These are phyloP conservation scores for Lamellibrachia columna DNA, from an alignment of 2,888 invertebrate species.

Conservation along the genomic window DNA sequence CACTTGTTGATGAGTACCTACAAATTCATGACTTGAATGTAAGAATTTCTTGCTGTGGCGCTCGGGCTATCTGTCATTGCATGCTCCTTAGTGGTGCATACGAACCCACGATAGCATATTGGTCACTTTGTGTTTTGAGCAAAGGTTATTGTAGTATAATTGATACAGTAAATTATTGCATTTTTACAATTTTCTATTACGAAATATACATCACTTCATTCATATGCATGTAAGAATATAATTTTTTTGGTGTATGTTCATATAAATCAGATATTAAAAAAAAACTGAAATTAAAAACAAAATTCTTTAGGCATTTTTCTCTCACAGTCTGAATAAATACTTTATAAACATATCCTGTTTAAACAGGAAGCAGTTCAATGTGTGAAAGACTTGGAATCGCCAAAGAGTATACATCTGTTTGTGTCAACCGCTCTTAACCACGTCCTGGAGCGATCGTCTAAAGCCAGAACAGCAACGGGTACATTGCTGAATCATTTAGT, in stretches of 20 bases:
- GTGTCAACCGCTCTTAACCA: constrained; percentile 56
- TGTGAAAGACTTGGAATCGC: constrained; percentile 59
- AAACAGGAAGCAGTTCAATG: constrained; percentile 64
- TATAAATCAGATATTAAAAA: too few relatives aligned
- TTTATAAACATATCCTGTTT: constrained; percentile 57
- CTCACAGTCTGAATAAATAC: neutral
- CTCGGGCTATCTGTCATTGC: neutral
- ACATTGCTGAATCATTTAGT: constrained; percentile 70
- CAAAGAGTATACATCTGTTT: constrained; percentile 54
- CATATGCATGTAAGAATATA: too few relatives aligned
- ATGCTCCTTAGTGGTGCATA: neutral
- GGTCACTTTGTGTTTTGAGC: too few relatives aligned
- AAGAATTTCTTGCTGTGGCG: neutral
- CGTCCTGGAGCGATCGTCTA: constrained; percentile 58
- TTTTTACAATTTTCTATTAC: too few relatives aligned
- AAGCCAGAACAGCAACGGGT: constrained; percentile 66
- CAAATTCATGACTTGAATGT: constrained; percentile 64
- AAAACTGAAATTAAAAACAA: too few relatives aligned
- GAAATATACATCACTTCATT: too few relatives aligned
- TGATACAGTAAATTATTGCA: too few relatives aligned
- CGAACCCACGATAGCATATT: too few relatives aligned
- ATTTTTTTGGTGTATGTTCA: too few relatives aligned
- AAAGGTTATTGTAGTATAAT: too few relatives aligned
- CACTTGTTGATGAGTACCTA: constrained; percentile 69
- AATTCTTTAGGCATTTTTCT: neutral